phyloP scores from a whole-genome alignment of 2,888 invertebrate genomes.

The Agrotis clavis region DNA sequence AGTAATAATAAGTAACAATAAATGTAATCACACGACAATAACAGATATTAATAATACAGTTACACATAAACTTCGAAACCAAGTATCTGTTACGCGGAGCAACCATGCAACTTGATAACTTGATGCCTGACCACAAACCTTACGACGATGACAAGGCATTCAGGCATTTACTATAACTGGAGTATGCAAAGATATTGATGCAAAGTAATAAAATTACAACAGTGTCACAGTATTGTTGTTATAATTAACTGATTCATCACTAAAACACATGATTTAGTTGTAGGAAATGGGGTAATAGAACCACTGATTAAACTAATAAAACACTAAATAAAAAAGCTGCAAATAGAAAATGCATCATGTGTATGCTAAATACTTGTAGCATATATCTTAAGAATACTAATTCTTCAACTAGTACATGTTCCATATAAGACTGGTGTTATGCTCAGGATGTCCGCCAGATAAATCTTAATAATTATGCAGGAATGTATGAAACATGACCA shows the following conservation, averaged over 20 bases:
- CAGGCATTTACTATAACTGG: conserved; percentile 49
- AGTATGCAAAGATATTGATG: conserved; percentile 38
- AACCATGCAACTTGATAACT: conserved; percentile 62
- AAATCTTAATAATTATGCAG: conserved; percentile 55
- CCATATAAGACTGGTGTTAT: background rate
- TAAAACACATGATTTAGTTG: background rate
- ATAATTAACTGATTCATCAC: conserved; percentile 24
- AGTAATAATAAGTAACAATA: background rate
- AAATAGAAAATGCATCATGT: background rate
- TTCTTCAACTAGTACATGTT: background rate
- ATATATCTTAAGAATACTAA: conserved; percentile 19
- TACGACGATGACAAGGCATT: conserved; percentile 41
- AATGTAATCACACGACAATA: background rate
- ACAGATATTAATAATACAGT: conserved; percentile 14
- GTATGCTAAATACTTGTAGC: conserved; percentile 3
- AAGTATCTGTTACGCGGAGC: conserved; percentile 61
- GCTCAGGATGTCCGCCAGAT: conserved; percentile 25
- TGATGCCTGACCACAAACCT: conserved; percentile 66
- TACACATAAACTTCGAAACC: conserved; percentile 12
- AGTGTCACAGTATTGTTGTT: conserved; percentile 34
- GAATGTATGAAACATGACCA: conserved; percentile 62
- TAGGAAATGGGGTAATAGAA: background rate
- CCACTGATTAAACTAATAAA: background rate
- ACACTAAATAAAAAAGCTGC: background rate
- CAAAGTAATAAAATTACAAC: conserved; percentile 29